Evolutionary conservation across 2,797 vertebrate species (phyloP), one percentile per base, ranked within the genome.

Genomic region (Anableps anableps): DNA sequence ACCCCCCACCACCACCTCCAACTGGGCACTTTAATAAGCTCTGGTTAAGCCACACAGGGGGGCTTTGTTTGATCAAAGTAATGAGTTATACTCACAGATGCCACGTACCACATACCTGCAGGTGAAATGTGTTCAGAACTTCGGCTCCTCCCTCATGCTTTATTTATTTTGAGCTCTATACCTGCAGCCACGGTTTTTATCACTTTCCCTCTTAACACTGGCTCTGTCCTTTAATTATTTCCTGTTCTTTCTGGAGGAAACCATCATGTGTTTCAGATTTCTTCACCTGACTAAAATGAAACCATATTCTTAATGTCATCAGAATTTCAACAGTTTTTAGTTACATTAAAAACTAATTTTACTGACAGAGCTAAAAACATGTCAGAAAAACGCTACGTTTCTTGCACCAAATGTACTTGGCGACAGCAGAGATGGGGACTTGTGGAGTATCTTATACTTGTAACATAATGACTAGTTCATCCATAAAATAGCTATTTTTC

Each of bases 1-100:
- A 5, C 76, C 41, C 19, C 1, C 38, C 77, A 79, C 91, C 92
- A 94, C 84, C 87, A 88, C 92, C 89, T 91, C 95, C 90, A 80
- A 86, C 93, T 89, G 93, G 90, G 91, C 68, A 5, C 93, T 96
- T 95, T 95, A 94, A 95, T 96, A 95, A 93, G 90, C 90, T 74
- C 86, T 89, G 91, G 53, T 94, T 95, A 88, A 90, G 85, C 91
- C 76, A 71, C 53, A 89, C 86, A 19, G 94, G 91, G 91, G 90
- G 91, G 72, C 74, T 83, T 79, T 78, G 88, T 96, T 95, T 96
- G 95, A 96, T 96, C 95, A 81, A 86, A 74, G 88, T 96, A 95
- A 96, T 93, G 94, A 96, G 94, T 92, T 87, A 76, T 92, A 85
- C 88, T 93, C 83, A 82, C 87, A 90, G 89, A 86, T 84, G 87